Percentiles rank a stretch among this genome's conserved stretches.
phyloP scores from a whole-genome alignment of 2,797 vertebrate genomes.

The Nyctalus aviator region DNA sequence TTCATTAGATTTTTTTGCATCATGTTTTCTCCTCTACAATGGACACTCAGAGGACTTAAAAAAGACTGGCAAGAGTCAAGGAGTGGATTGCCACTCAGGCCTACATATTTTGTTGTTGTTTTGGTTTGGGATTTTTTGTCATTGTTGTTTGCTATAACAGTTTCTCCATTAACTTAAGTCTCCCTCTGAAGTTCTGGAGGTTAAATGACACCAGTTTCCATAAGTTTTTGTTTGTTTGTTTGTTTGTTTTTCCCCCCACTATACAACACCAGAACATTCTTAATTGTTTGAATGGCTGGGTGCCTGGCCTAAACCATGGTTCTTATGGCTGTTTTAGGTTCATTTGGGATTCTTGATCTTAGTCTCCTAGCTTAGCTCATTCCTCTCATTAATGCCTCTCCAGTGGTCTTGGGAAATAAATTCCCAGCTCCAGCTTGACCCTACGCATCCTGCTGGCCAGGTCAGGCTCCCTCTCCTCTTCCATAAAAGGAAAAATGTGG shows the following conservation, averaged over 20 bases:
- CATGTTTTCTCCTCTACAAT: background rate
- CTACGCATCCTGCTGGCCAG: background rate
- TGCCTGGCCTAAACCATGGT: background rate
- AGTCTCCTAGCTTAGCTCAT: background rate
- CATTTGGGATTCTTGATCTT: background rate
- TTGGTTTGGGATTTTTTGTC: background rate
- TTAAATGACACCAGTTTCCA: background rate
- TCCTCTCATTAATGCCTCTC: background rate
- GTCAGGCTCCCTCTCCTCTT: background rate
- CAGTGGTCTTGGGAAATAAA: conserved; percentile 1
- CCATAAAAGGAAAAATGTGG: background rate
- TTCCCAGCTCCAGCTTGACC: background rate
- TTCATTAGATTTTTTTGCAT: background rate
- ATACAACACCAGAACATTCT: background rate
- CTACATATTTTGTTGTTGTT: background rate
- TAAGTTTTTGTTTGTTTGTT: background rate
- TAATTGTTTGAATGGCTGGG: background rate
- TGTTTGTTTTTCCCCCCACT: background rate
- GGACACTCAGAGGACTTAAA: background rate
- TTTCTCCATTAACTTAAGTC: background rate
- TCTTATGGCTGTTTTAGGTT: background rate
- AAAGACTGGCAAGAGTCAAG: background rate
- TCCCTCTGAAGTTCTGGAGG: background rate
- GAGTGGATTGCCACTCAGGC: background rate
- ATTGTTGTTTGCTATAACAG: background rate